A percentile compares a stretch with the other conserved stretches of the same genome.
phyloP scores from a whole-genome alignment of 2,888 invertebrate genomes.

The Cordilura impudica region DNA sequence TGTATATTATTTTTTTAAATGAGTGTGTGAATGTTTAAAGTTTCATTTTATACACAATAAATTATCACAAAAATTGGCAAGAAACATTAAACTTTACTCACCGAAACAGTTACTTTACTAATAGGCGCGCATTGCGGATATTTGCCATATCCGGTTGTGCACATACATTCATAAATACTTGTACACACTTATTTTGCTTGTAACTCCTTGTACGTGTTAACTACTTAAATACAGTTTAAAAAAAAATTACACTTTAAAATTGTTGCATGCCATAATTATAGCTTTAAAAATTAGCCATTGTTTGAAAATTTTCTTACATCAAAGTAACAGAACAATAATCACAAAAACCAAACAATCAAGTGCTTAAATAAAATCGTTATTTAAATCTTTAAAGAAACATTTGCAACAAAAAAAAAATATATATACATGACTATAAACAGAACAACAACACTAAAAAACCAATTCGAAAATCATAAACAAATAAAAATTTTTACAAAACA shows the following conservation, averaged over 20 bases:
- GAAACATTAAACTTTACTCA: slow-evolving; percentile 17
- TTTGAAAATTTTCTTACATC: background rate
- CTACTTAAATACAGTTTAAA: background rate
- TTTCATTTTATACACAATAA: too few relatives aligned
- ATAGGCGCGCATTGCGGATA: slow-evolving; percentile 67
- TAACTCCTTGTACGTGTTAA: background rate
- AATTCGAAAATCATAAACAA: slow-evolving; percentile 19
- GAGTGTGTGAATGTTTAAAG: background rate
- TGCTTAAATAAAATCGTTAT: slow-evolving; percentile 1
- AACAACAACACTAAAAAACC: slow-evolving; percentile 16
- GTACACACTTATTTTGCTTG: background rate
- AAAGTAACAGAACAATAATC: background rate
- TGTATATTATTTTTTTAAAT: background rate
- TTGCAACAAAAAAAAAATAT: background rate
- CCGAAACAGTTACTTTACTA: background rate
- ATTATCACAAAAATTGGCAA: slow-evolving; percentile 26
- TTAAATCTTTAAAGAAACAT: too few relatives aligned
- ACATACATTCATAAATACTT: background rate
- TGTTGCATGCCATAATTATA: slow-evolving; percentile 52
- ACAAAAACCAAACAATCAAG: background rate
- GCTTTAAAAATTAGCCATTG: background rate
- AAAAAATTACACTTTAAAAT: slow-evolving; percentile 17
- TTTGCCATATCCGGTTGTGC: slow-evolving; percentile 69
- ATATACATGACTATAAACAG: background rate
- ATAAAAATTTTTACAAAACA: too few relatives aligned